Percentiles rank a stretch among this genome's conserved stretches.
Evolutionary conservation across 1,140 invertebrate genomes (phyloP).

Genomic region (Hylaeus anthracinus): DNA sequence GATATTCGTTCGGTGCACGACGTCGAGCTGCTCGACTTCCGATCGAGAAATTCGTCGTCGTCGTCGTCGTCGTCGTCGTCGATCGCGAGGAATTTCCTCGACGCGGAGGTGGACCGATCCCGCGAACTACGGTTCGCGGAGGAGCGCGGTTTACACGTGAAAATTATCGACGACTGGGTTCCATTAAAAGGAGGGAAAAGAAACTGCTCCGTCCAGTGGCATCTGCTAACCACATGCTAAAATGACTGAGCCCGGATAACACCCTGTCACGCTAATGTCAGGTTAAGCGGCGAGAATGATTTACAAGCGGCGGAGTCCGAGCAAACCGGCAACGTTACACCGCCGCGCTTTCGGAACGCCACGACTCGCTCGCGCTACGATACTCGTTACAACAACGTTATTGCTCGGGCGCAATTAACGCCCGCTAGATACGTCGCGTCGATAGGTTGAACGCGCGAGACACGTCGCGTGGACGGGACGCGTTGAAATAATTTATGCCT

Average conservation of each 20-base stretch:
- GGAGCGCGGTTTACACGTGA: conserved; percentile 42
- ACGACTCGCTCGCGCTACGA: conserved; percentile 9
- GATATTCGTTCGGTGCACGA: not conserved
- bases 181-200: conserved; percentile 52
- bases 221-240: conserved; percentile 68
- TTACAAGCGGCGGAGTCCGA: conserved; percentile 62
- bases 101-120: not conserved
- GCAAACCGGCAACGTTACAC: conserved; percentile 39
- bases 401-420: conserved; percentile 47
- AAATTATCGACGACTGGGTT: conserved; percentile 50
- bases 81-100: not conserved
- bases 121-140: not conserved
- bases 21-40: not conserved
- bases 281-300: conserved; percentile 68
- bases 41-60: not conserved
- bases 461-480: conserved; percentile 26
- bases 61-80: not conserved
- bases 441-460: conserved; percentile 51
- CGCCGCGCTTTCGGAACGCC: not conserved
- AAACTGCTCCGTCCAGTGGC: conserved; percentile 46
- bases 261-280: conserved; percentile 68
- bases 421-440: conserved; percentile 46
- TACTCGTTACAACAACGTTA: conserved; percentile 50
- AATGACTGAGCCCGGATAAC: conserved; percentile 56
- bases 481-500: conserved; percentile 50